These are phyloP conservation scores for Andrena flavipes DNA, from an alignment of 2,888 invertebrate genomes.

Conservation along the genomic window DNA sequence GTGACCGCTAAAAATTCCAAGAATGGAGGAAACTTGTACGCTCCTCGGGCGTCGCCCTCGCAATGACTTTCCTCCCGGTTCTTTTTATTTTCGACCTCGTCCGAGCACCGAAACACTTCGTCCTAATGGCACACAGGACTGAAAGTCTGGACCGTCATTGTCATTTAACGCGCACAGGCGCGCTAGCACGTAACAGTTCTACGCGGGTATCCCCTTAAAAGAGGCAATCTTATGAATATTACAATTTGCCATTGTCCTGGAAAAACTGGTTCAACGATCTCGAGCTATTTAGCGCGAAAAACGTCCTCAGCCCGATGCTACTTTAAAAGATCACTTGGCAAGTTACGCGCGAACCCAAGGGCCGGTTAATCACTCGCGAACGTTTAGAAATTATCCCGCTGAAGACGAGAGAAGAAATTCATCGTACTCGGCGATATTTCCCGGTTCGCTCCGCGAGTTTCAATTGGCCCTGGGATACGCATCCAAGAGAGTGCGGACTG, in stretches of 20 bases:
- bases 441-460: not conserved
- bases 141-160: conserved; percentile 50
- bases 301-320: not conserved
- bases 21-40: conserved; percentile 20
- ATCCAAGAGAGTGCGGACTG: not conserved
- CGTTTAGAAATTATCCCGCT: too few relatives aligned
- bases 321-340: not conserved
- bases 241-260: conserved; percentile 26
- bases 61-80: not conserved
- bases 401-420: not conserved
- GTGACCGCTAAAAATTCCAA: conserved; percentile 21
- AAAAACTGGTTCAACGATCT: conserved; percentile 22
- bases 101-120: conserved; percentile 50
- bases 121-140: conserved; percentile 40
- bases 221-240: conserved; percentile 50
- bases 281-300: conserved; percentile 9
- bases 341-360: not conserved
- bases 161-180: conserved; percentile 44
- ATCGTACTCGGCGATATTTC: not conserved
- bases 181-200: conserved; percentile 27
- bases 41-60: conserved; percentile 10
- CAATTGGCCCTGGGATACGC: not conserved
- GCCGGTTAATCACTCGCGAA: too few relatives aligned
- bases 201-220: not conserved
- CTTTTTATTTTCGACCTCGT: conserved; percentile 39